phyloP scores from a whole-genome alignment of 2,797 vertebrate species.

The Fundulus diaphanus region DNA sequence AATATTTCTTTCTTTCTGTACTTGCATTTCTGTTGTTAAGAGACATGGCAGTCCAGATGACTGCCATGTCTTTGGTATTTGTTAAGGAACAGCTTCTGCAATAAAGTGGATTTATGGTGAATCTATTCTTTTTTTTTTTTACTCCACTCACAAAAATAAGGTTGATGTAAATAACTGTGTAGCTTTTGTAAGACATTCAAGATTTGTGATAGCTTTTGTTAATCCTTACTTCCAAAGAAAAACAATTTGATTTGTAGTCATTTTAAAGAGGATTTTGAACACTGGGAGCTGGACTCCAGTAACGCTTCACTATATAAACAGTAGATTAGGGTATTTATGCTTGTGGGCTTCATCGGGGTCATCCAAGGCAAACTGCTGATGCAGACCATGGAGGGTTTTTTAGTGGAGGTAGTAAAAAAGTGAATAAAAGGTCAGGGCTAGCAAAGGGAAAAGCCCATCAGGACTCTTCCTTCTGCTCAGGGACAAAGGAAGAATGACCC shows the following conservation, averaged over 20 bases:
- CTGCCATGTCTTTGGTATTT: neutral
- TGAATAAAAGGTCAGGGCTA: neutral
- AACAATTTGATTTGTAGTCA: neutral
- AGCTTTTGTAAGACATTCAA: neutral
- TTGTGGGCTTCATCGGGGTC: neutral
- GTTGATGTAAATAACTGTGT: neutral
- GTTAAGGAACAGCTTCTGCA: neutral
- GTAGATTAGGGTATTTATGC: neutral
- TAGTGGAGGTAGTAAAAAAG: neutral
- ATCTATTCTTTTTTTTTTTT: neutral
- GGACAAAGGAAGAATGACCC: neutral
- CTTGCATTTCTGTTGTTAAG: too few relatives aligned
- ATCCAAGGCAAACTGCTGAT: neutral
- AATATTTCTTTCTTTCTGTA: neutral
- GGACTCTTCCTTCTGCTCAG: neutral
- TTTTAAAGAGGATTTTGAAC: neutral
- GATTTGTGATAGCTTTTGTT: neutral
- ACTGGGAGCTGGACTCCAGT: neutral
- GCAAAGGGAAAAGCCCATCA: neutral
- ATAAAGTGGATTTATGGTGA: too few relatives aligned
- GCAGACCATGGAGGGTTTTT: neutral
- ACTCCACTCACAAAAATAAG: slow-evolving; percentile 4
- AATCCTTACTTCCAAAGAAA: neutral
- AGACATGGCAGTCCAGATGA: too few relatives aligned
- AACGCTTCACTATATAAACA: neutral